phyloP scores from a whole-genome alignment of 2,113 vertebrate species.

The Pelecanoides urinatrix region DNA sequence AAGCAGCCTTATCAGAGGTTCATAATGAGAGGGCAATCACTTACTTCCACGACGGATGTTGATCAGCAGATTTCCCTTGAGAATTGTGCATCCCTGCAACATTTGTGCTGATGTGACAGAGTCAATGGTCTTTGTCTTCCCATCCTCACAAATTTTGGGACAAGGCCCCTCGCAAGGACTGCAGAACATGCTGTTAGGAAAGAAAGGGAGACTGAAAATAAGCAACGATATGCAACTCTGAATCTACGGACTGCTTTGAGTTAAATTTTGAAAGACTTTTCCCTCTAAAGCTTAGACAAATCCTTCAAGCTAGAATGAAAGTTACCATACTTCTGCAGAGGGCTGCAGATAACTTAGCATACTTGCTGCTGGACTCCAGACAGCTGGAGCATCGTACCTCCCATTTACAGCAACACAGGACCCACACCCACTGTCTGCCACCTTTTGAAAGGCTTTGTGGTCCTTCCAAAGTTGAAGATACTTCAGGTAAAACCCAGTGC shows the following conservation, averaged over 20 bases:
- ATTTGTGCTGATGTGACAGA: conserved; percentile 92
- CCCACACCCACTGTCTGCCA: not conserved
- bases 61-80: conserved; percentile 92
- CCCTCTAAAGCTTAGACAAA: not conserved
- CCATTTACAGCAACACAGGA: not conserved
- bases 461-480: not conserved
- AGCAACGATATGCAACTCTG: not conserved
- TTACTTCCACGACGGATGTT: conserved; percentile 97
- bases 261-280: not conserved
- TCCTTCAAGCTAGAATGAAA: not conserved
- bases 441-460: not conserved
- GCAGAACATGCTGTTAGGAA: conserved; percentile 87
- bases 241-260: not conserved
- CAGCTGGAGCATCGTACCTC: not conserved
- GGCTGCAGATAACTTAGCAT: not conserved
- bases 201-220: not conserved
- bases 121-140: conserved; percentile 84
- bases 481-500: not conserved
- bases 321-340: not conserved
- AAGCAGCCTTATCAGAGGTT: not conserved
- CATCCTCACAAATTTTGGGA: conserved; percentile 86
- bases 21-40: conserved; percentile 58
- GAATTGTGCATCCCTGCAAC: conserved; percentile 92
- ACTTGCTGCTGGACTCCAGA: not conserved
- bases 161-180: conserved; percentile 92